A percentile compares a stretch with the other conserved stretches of the same genome.
phyloP scores from a whole-genome alignment of 2,113 vertebrate genomes.

The Chloropsis hardwickii region DNA sequence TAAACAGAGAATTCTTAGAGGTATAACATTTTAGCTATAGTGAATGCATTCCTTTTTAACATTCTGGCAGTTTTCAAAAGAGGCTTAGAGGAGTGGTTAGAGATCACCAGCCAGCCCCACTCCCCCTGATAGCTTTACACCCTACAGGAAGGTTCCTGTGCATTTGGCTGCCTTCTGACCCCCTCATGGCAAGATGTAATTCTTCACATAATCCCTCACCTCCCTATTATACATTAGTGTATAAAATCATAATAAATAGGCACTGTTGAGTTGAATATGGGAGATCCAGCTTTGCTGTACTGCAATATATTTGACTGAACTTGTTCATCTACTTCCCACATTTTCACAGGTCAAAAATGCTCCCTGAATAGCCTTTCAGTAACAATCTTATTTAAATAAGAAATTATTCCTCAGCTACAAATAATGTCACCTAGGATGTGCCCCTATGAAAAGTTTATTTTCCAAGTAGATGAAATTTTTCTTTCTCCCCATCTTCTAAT shows the following conservation, averaged over 20 bases:
- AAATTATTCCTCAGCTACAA: neutral
- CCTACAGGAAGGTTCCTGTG: neutral
- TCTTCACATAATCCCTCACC: neutral
- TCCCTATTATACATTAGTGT: rapidly evolving
- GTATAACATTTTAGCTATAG: neutral
- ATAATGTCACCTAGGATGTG: neutral
- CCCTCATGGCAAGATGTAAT: neutral
- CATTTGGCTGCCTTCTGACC: neutral
- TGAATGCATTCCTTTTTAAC: neutral
- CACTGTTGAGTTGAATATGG: neutral
- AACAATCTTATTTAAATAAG: neutral
- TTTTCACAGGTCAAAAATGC: neutral
- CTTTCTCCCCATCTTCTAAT: neutral
- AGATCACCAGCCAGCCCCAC: neutral
- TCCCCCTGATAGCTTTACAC: rapidly evolving
- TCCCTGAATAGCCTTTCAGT: rapidly evolving
- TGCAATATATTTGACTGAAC: rapidly evolving
- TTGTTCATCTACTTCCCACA: neutral
- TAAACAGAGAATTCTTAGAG: neutral
- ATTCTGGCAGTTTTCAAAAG: neutral
- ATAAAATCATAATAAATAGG: neutral
- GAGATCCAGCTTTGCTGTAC: neutral
- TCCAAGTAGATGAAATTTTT: neutral
- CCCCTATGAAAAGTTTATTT: neutral
- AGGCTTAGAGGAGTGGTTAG: neutral